Base-by-base conservation (phyloP, 2,888 invertebrate genomes). In the Andrena praecox region DNA sequence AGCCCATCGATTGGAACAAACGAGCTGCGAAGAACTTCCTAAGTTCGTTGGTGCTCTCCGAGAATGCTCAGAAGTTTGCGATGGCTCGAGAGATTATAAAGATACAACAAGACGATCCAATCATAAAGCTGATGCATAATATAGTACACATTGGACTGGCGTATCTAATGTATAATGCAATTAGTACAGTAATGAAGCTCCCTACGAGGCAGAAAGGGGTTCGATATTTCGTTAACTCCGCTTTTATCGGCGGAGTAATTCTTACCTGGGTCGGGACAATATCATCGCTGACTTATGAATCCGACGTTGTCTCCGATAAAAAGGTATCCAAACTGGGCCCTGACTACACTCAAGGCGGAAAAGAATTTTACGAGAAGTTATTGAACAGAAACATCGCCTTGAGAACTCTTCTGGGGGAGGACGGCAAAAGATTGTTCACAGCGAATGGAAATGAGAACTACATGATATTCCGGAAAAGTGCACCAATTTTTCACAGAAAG, bases 21-120 rank as follows among this genome's bases (percentile, higher is more conserved):
- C 95, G 96, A 77, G 95, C 94, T 77, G 97, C 96, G 0, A 93
- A 95, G 86, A 93, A 95, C 74, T 94, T 98, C 62, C 94, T 96
- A 68, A 94, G 97, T 16, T 95, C 97, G 0, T 91, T 98, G 35
- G 93, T 97, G 2, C 92, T 98, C n/a, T 96, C 97, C 16, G 97
- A 97, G 83, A 96, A 96, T 82, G 98, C 97, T 10, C 96, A 97
- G 92, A 95, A 97, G 80, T 98, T 97, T 95, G 97, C 96, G 0
- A 96, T 98, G 33, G 97, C 97, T 77, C 95, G 96, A 87, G 96
- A 97, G 93, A 95, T 98, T 70, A 92, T 96, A 77, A 95, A 96
- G 94, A 92, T 95, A 2, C 95, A 96, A 82, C 96, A 96, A 54
- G 93, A 95, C 78, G 95, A 96, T 91, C 93, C 96, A 2, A 92